Percentiles rank a stretch among this genome's conserved stretches.
These are phyloP conservation scores for Pristionchus japonicus DNA, from an alignment of 2,888 invertebrate species.

Conservation along the genomic window DNA sequence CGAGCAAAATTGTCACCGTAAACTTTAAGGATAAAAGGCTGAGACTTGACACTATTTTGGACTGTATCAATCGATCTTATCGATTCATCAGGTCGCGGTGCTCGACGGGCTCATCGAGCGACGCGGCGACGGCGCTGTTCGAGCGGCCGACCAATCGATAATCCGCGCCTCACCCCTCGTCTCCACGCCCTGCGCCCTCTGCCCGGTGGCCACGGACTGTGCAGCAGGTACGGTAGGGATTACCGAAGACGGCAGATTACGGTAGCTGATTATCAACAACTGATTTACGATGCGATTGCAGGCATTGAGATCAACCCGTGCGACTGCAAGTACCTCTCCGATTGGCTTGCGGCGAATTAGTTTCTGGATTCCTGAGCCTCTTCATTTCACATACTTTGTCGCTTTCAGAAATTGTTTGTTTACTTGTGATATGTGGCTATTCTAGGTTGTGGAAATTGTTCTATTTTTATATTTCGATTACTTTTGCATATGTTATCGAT, in stretches of 20 bases:
- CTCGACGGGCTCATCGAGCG: conserved; percentile 71
- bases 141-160: conserved; percentile 31
- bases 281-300: neutral
- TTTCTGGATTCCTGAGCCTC: neutral
- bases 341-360: conserved; percentile 33
- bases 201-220: conserved; percentile 45
- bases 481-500: no score
- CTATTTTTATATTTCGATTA: no score
- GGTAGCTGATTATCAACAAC: neutral
- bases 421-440: no score
- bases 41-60: no score
- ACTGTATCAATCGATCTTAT: no score
- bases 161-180: conserved; percentile 42
- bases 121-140: conserved; percentile 60
- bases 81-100: conserved; percentile 65
- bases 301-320: conserved; percentile 46
- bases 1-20: no score
- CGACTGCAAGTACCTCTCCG: conserved; percentile 44
- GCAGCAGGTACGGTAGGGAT: conserved; percentile 35
- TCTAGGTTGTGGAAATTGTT: no score
- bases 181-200: conserved; percentile 45
- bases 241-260: neutral
- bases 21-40: no score
- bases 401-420: no score
- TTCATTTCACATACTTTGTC: neutral